Base-by-base conservation (phyloP, 2,797 vertebrate species). In the Urocyon cinereoargenteus region DNA sequence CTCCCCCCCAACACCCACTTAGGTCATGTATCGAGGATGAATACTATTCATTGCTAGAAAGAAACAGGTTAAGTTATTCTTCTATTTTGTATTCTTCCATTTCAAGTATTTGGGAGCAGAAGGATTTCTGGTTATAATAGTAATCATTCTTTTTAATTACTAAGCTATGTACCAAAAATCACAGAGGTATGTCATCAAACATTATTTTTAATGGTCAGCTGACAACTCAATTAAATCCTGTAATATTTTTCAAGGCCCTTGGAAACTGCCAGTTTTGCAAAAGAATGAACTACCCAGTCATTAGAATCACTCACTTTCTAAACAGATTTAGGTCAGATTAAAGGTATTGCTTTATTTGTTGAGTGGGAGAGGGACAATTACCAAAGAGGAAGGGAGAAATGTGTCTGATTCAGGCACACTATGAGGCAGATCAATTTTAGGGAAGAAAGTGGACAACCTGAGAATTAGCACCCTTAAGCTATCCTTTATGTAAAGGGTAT, bases 301-400 rank as follows among this genome's bases (percentile, higher is more conserved):
- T 53, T 73, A 75, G 64, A 84, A 34, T 84, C 34, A 75, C 72
- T 91, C 59, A 77, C 61, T 87, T 77, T 64, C 45, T 84, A 84
- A 91, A 82, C 10, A 92, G 89, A 94, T 21, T 85, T 81, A 92
- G 40, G 26, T 85, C 62, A 81, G 19, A 61, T 85, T 86, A 93
- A 94, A 78, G 36, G 22, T 55, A 61, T 28, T 59, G 14, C 62
- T 79, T 91, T 87, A 88, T 84, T 64, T 83, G 31, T 45, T 84
- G n/a, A 91, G 2, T 68, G 5, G 15, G 26, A 77, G 31, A 83
- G 19, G 8, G 22, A 49, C 22, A 86, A 75, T 36, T 55, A 90
- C 12, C 12, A 73, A 77, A 94, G 59, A 85, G 22, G 10, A 81
- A 68, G n/a, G 57, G 15, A 78, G 15, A 84, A 72, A 62, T 4